Evolutionary conservation across 2,797 vertebrate genomes (phyloP), one percentile per base, ranked within the genome.

Genomic region (Anniella stebbinsi): DNA sequence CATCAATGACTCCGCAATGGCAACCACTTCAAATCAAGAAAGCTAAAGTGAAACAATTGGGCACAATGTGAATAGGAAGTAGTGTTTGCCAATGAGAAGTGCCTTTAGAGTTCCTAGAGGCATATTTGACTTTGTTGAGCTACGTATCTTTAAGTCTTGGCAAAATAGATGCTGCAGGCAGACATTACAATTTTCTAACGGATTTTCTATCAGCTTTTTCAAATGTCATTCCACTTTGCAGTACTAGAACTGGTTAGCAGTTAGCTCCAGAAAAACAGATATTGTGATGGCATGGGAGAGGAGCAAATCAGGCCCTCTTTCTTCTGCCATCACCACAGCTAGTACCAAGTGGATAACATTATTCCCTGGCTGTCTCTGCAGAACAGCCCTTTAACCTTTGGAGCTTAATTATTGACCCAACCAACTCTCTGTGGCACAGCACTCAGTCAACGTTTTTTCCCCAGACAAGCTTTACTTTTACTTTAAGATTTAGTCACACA

Each of bases 141-240:
- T 41, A 17, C 54, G 38, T 54, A 76, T 3, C 13, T 41, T 86
- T 60, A 60, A 15, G 36, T 30, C 36, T 17, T 63, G n/a, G n/a
- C 0, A 86, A 76, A 63, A 28, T 1, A 90, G 90, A 2, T 15
- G 15, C 25, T 60, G 23, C 17, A 9, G 78, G 8, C 4, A 38
- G 78, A 69, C 5, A 78, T 85, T 75, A 23, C n/a, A 2, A 82
- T 88, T 36, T 82, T 57, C n/a, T 18, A 72, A 60, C 9, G 28
- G 28, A 10, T 72, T 82, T 73, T 88, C 69, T 60, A 73, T 80
- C n/a, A 81, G 15, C 48, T 88, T 88, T 57, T 57, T n/a, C n/a
- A 70, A 60, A 30, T 88, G 10, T 11, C 7, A 2, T 38, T 28
- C 36, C 2, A 28, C 48, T 76, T 73, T 63, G 33, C 9, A 4